Evolutionary conservation across 2,888 invertebrate genomes (phyloP), one percentile per base, ranked within the genome.

Genomic region (Eilema griseolum): DNA sequence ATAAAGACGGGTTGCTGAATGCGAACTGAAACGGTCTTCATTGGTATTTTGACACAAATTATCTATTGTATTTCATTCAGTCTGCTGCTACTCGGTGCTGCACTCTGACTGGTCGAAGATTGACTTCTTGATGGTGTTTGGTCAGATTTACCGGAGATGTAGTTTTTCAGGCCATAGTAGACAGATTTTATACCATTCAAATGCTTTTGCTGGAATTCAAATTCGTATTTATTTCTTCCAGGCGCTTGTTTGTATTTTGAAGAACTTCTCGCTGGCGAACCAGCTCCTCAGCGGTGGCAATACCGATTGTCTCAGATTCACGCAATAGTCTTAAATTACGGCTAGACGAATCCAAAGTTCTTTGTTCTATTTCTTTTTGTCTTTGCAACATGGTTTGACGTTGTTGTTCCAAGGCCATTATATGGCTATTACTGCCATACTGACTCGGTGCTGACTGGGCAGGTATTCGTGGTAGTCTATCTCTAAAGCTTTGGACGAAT

Each of bases 121-220:
- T 95, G 92, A 76, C 89, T 95, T 77, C 88, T 90, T 59, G 95
- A 88, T 61, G 95, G 90, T 4, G 95, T 90, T 73, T 96, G 94
- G 70, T 97, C 96, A 10, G 96, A 96, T 89, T 97, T 97, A 20
- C 98, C 98, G 37, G 97, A 97, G 81, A 99, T 97, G 90, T 99
- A 99, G 94, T 99, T 99, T 90, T 98, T 99, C 23, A 99, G 96
- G 67, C 99, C 99, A 77, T 99, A 99, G 94, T 99, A 99, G 3
- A 99, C 98, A 86, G 99, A 99, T 95, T 99, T 99, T 73, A 99
- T 98, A 20, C 98, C 98, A 93, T 98, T 99, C 71, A 99, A 96
- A 92, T 99, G 99, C 88, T 98, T 98, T 88, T 99, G 99, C 99
- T 99, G 85, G 97, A 97, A 82, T 98, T 97, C 72, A 99, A 93